Evolutionary conservation across 2,113 vertebrate genomes (phyloP).

Genomic region (Morone saxatilis): DNA sequence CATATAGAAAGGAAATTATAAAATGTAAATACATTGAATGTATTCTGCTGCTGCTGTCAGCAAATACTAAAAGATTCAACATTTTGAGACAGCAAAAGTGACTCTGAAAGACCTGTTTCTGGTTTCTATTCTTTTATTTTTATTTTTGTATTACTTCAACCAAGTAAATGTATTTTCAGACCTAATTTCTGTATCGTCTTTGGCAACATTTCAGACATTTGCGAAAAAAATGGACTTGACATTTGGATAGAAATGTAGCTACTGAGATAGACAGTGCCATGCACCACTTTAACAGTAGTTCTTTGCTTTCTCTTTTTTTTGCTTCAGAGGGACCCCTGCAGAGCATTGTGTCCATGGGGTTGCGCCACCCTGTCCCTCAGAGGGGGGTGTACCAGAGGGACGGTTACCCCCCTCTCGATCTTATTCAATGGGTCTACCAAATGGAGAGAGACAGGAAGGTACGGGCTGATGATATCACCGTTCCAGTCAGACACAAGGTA

Average conservation of each 20-base stretch:
- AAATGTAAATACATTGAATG: too few species aligned
- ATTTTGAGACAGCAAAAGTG: not conserved
- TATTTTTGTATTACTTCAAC: not conserved
- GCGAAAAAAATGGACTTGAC: slow-evolving; percentile 28
- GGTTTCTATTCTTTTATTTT: not conserved
- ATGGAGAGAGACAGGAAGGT: slow-evolving; percentile 71
- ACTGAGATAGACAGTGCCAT: not conserved
- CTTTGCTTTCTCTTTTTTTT: slow-evolving; percentile 2
- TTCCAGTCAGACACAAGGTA: slow-evolving; percentile 63
- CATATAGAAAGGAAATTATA: not conserved
- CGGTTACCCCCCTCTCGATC: slow-evolving; percentile 44
- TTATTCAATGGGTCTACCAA: slow-evolving; percentile 72
- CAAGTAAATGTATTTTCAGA: not conserved
- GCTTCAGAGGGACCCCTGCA: slow-evolving; percentile 56
- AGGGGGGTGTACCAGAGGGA: slow-evolving; percentile 39
- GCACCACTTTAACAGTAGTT: slow-evolving; percentile 16
- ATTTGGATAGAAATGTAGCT: slow-evolving; percentile 40
- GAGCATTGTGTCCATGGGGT: slow-evolving; percentile 75
- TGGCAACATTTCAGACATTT: slow-evolving; percentile 22
- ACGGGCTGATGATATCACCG: slow-evolving; percentile 62
- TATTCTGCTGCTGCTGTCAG: not conserved
- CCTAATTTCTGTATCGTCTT: not conserved
- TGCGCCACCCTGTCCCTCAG: slow-evolving; percentile 54
- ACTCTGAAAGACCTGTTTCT: not conserved
- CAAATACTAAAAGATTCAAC: not conserved